These are phyloP conservation scores for Philaenus spumarius DNA, from an alignment of 1,140 invertebrate genomes.

Conservation along the genomic window DNA sequence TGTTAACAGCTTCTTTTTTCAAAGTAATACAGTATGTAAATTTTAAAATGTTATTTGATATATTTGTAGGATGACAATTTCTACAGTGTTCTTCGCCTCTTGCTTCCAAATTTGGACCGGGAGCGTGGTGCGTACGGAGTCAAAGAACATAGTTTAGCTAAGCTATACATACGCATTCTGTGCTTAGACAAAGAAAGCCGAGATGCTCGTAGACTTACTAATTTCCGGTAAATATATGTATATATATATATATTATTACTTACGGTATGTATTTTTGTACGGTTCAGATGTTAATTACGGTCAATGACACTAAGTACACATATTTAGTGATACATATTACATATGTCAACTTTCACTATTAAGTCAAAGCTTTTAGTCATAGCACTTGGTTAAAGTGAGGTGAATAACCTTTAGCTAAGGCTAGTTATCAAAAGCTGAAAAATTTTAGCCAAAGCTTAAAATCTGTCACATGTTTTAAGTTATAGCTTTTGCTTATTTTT, in stretches of 20 bases:
- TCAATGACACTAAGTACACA: not conserved
- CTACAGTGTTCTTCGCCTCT: slow-evolving; percentile 60
- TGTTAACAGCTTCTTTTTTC: no score
- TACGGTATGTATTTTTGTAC: not conserved
- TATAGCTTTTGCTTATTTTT: no score
- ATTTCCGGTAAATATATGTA: slow-evolving; percentile 46
- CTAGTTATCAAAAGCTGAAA: no score
- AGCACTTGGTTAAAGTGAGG: no score
- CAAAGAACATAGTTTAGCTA: slow-evolving; percentile 56
- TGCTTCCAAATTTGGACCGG: slow-evolving; percentile 61
- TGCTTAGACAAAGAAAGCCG: slow-evolving; percentile 54
- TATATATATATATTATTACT: no score
- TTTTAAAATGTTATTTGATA: slow-evolving; percentile 53
- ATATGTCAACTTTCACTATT: no score
- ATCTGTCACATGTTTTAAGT: no score
- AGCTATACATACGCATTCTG: slow-evolving; percentile 59
- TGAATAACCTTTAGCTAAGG: no score
- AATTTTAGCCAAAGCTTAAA: no score
- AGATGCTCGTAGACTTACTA: slow-evolving; percentile 56
- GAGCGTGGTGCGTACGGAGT: slow-evolving; percentile 56
- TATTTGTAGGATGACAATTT: slow-evolving; percentile 48
- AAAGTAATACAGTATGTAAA: no score
- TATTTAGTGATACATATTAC: not conserved
- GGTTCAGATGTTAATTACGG: not conserved
- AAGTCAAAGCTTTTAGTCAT: no score